phyloP scores from a whole-genome alignment of 2,113 vertebrate species.

The Elachura formosa region DNA sequence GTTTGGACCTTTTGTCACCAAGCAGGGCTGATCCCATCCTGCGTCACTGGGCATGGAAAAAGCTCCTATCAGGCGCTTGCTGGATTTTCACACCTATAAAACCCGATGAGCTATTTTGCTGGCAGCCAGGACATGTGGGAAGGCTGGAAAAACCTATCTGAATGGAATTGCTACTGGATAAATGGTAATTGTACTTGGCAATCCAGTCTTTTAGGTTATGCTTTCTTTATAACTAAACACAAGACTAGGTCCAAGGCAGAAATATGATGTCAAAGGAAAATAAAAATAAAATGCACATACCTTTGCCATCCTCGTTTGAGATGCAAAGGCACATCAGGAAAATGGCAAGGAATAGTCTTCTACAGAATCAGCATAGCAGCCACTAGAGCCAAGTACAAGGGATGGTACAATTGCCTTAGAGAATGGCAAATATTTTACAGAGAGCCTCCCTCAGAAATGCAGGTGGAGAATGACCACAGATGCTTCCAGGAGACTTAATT shows the following conservation, averaged over 20 bases:
- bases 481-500: conserved; percentile 41
- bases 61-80: not conserved
- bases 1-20: not conserved
- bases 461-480: conserved; percentile 38
- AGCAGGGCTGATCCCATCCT: not conserved
- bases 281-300: not conserved
- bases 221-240: not conserved
- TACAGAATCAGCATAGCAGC: not conserved
- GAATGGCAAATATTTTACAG: not conserved
- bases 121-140: not conserved
- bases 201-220: not conserved
- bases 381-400: not conserved
- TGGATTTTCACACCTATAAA: not conserved
- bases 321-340: not conserved
- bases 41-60: not conserved
- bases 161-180: not conserved
- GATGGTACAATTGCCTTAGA: not conserved
- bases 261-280: not conserved
- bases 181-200: not conserved
- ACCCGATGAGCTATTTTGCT: not conserved
- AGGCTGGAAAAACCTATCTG: not conserved
- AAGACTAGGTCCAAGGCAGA: not conserved
- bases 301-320: not conserved
- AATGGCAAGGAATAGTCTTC: not conserved
- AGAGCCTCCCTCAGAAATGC: not conserved